Evolutionary conservation across 2,797 vertebrate genomes (phyloP), one percentile per base, ranked within the genome.

Genomic region (Agapornis canus): DNA sequence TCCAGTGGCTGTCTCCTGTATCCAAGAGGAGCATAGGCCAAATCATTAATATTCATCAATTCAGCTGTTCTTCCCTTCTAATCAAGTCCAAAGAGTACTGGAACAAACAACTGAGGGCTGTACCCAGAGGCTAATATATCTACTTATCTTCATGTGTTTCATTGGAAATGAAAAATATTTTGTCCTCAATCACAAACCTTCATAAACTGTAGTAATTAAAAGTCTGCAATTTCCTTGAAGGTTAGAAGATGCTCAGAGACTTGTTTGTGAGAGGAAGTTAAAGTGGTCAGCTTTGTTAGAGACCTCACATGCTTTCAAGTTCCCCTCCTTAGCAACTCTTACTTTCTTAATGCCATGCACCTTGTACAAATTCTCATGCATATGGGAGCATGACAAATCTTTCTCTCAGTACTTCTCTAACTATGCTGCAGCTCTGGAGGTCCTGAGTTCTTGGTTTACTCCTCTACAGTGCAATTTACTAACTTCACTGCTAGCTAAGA

Each of bases 31-130:
- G 13, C 31, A 79, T 1, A 45, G 65, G 76, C 47, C 52, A 86
- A 68, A 40, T 79, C 21, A 10, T 86, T 78, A 51, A 78, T 63
- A 90, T 69, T 78, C 22, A 94, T 72, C 59, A 72, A 21, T 47
- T 90, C 66, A 69, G 20, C 49, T 90, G 78, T 83, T 90, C 47
- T 81, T 70, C 52, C 2, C 0, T 57, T 82, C 63, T 76, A 26
- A 42, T 37, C 49, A 69, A 60, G 70, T 84, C 88, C 66, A 84
- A 69, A 82, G 12, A 21, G 13, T 72, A 72, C 13, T 52, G 9
- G 21, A 91, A 77, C 26, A 80, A 82, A 64, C 29, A 88, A 57
- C 17, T 10, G 39, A 86, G 17, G 35, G 29, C 32, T 54, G 13
- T 40, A 87, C 32, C 35, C 66, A 84, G 35, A 76, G 37, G 47